Evolutionary conservation across 2,797 vertebrate genomes (phyloP), one percentile per base, ranked within the genome.

Genomic region (Sebastes nivosus): DNA sequence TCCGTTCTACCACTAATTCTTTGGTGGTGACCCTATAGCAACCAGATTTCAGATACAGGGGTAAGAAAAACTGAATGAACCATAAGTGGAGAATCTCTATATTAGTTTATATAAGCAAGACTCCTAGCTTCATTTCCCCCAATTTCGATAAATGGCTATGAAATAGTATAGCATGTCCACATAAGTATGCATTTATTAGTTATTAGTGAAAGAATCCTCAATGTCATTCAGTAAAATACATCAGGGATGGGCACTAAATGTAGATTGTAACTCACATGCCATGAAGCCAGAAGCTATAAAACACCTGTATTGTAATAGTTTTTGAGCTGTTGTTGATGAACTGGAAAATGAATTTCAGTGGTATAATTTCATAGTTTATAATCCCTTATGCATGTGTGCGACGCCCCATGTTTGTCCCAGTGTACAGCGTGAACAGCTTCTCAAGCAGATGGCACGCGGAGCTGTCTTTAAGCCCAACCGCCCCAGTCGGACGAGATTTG

Each of bases 391-490:
- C 52, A 66, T 84, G 63, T 79, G 58, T 83, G 69, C 52, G 70
- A 81, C 30, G 70, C 61, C 58, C 58, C 72, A 36, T 89, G 64
- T 85, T 82, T 87, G 77, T 81, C 68, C 75, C 79, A 32, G 57
- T 6, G 6, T 67, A 61, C 58, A 73, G 82, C 67, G 82, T 24
- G 29, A 85, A 76, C 79, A 85, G 83, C 73, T 86, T 87, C 60
- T 68, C 42, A 55, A 81, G 72, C 89, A 92, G 86, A 91, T 89
- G 87, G 86, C 77, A 22, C 12, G 58, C 38, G 4, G 72, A 54
- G 74, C 78, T 67, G 54, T 81, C 67, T 83, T 84, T 86, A 80
- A 85, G 67, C 81, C 46, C 34, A 88, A 79, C 76, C 60, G 65
- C 55, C 58, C 72, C 8, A 50, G 73, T 79, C 82, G 72, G n/a